Evolutionary conservation across 2,113 vertebrate species (phyloP), one percentile per base, ranked within the genome.

Genomic region (Phalacrocorax brasilianus): DNA sequence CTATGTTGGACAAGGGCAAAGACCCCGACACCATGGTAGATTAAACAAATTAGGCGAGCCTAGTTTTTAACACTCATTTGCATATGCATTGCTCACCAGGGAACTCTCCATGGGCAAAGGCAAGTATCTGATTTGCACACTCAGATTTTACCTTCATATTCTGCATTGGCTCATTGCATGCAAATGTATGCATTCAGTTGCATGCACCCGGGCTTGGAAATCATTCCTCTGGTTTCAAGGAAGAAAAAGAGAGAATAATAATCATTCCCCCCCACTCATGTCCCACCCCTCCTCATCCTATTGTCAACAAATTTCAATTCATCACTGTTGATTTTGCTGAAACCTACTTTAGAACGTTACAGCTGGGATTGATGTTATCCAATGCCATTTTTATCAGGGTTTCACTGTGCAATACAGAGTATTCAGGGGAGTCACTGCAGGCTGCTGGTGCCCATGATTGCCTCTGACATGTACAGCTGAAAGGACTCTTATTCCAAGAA

Each of bases 331-430:
- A 98, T 98, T 98, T 97, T 93, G 80, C 97, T 96, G 97, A 97
- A 97, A 96, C 85, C 97, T 97, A 95, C 97, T 97, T 97, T 97
- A 77, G 81, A 98, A 96, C 40, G 62, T 97, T 93, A 97, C 91
- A 93, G 87, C 82, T 88, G 70, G 77, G 95, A 96, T 96, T 95
- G 97, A 97, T 97, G 97, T 98, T 97, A 97, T 98, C 98, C 97
- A 97, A 96, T 88, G 97, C 95, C 97, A 98, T 98, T 98, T 98
- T 97, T 98, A 97, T 98, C 98, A 98, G 96, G 93, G 95, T 95
- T 95, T 96, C 96, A 94, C 97, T 93, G 44, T 95, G 96, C 87
- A 97, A 94, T 68, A 85, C 91, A 80, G 93, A 72, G 96, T 97
- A 97, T 96, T 94, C 94, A 97, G 85, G 91, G 77, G 93, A 98